A percentile compares a stretch with the other conserved stretches of the same genome.
These are phyloP conservation scores for Gandaritis pyraliata DNA, from an alignment of 2,888 invertebrate genomes.

Conservation along the genomic window DNA sequence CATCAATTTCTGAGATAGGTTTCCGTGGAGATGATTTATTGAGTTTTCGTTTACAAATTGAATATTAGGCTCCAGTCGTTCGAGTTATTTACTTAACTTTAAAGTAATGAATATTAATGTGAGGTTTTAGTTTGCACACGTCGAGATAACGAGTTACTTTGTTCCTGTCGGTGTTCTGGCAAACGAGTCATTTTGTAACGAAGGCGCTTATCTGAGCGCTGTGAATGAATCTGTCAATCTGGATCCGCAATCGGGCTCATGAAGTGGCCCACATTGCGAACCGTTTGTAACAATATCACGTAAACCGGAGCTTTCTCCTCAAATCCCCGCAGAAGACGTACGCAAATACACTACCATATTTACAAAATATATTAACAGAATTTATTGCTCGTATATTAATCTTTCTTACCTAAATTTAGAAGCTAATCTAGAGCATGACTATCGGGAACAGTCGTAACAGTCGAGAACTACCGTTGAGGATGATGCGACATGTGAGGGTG, in stretches of 20 bases:
- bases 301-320: conserved; percentile 58
- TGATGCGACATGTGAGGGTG: conserved; percentile 91
- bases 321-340: conserved; percentile 62
- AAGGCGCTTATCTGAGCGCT: conserved; percentile 54
- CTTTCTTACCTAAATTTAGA: conserved; percentile 64
- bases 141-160: conserved; percentile 45
- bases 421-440: conserved; percentile 76
- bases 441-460: conserved; percentile 39
- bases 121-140: conserved; percentile 42
- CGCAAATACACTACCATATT: conserved; percentile 65
- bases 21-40: conserved; percentile 70
- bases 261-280: conserved; percentile 49
- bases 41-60: conserved; percentile 57
- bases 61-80: conserved; percentile 53
- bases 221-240: conserved; percentile 69
- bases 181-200: conserved; percentile 55
- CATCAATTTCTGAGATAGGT: conserved; percentile 73
- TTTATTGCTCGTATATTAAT: conserved; percentile 69
- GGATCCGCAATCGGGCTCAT: conserved; percentile 56
- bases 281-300: conserved; percentile 54
- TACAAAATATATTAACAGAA: conserved; percentile 76
- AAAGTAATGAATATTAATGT: conserved; percentile 36
- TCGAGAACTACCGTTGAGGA: conserved; percentile 89
- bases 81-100: conserved; percentile 31
- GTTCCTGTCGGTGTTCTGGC: conserved; percentile 30